Base-by-base conservation (phyloP, 2,797 vertebrate genomes). In the Crax fasciolata region DNA sequence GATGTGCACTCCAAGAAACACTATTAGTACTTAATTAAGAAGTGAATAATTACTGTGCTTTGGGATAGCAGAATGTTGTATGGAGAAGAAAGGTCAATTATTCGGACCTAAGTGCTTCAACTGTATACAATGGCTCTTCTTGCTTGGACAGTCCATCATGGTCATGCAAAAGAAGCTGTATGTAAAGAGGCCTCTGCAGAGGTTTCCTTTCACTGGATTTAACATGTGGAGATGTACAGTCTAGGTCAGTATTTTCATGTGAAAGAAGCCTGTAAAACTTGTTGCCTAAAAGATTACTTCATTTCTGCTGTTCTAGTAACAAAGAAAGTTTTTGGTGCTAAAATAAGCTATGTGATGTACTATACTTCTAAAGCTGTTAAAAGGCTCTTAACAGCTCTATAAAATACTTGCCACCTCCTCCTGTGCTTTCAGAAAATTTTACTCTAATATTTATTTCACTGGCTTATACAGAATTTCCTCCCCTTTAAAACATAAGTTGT, bases 301-400 rank as follows among this genome's bases (percentile, higher is more conserved):
- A 21, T 78, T 90, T 77, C 62, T 94, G 63, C 77, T 55, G 96
- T 91, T 89, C 78, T 83, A 63, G 82, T 94, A 94, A 86, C 91
- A 95, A 96, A 95, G 77, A 30, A 96, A 94, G 54, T 93, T 95
- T 94, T 75, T 87, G 82, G 92, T 96, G 92, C 89, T 97, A 96
- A 97, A 97, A 95, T 90, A 95, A 96, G 91, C n/a, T 2, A 35
- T 89, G 84, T 97, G 94, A 97, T 95, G 93, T 95, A 96, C 85
- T 90, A 68, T 92, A 85, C 86, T 96, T 96, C 90, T 87, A 95
- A 96, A 96, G 92, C 94, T 96, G 94, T 97, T 97, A 97, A 97
- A 97, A 97, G 95, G 93, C 93, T 96, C 95, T 97, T 97, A 97
- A 97, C 95, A 95, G 96, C 94, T 95, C 94, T 87, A 97, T 97